Base-by-base conservation (phyloP, 2,888 invertebrate species). In the Cantharis rufa region DNA sequence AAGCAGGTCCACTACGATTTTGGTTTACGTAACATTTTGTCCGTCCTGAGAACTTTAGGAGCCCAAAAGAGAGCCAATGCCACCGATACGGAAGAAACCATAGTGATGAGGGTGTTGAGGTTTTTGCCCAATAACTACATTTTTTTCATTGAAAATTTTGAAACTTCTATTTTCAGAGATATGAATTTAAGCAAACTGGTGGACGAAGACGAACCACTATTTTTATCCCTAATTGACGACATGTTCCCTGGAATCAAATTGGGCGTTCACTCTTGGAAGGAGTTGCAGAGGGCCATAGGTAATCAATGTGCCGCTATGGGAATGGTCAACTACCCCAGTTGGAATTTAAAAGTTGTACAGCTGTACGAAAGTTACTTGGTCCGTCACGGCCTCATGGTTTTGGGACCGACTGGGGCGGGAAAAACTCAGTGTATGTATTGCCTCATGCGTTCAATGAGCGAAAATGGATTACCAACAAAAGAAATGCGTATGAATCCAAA, bases 161-260 rank as follows among this genome's bases (percentile, higher is more conserved):
- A 13, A 3, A 5, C 5, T 5, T 32, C n/a, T 0, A 13, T 32
- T 32, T 32, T 32, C 5, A 92, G 96, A 82, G 96, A 97, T 88
- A 97, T 97, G 97, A 97, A 97, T 88, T 91, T 97, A 21, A 96
- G 97, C n/a, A 97, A 97, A 88, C 88, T 97, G 82, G 95, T 96
- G 10, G 96, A 97, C 86, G 96, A 97, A 89, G 97, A 97, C 87
- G 96, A 97, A 85, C 96, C 96, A 0, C 87, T 97, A 24, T 97
- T 97, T 84, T 89, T 96, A 73, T 96, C 96, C 10, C 88, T 97
- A 72, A 96, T 97, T 85, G 94, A 95, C 86, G 96, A 97, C 88
- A 92, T 97, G 91, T 97, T 97, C 86, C 96, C 96, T 21, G 96
- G 96, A 10, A 94, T 96, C 78, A 93, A 93, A 86, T 88, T 96